phyloP scores from a whole-genome alignment of 2,113 vertebrate species.

The Diphyllodes magnificus region DNA sequence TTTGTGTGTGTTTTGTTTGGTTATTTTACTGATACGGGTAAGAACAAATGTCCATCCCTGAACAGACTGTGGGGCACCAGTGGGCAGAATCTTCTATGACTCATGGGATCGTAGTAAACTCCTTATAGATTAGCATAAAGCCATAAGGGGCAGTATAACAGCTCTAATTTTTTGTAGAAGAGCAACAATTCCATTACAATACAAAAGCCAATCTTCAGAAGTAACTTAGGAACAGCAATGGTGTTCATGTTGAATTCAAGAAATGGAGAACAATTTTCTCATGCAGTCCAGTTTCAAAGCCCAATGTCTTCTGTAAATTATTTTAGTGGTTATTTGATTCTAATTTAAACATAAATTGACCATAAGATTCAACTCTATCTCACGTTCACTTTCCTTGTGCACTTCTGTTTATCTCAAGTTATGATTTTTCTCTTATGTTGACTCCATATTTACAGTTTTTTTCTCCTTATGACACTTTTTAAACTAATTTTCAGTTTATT shows the following conservation, averaged over 20 bases:
- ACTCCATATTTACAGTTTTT: not conserved
- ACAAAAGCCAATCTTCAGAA: conserved; percentile 62
- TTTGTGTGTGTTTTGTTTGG: not conserved
- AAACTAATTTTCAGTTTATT: not conserved
- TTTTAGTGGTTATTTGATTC: conserved; percentile 65
- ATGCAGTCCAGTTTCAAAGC: not conserved
- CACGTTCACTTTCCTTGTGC: not conserved
- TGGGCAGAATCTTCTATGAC: conserved; percentile 47
- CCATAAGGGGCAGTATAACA: conserved; percentile 1
- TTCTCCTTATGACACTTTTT: not conserved
- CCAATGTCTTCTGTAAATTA: conserved; percentile 46
- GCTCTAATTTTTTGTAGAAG: conserved; percentile 61
- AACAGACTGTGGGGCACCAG: conserved; percentile 31
- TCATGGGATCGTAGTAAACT: not conserved
- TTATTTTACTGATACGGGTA: not conserved
- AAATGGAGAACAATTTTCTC: conserved; percentile 59
- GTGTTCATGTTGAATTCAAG: conserved; percentile 58
- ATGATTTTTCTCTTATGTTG: not conserved
- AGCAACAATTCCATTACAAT: conserved; percentile 65
- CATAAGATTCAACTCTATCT: conserved; percentile 24
- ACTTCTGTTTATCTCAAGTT: conserved; percentile 48
- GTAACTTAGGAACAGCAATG: conserved; percentile 50
- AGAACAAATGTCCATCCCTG: not conserved
- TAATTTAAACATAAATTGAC: conserved; percentile 65
- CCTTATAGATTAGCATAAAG: conserved; percentile 19